Evolutionary conservation across 2,113 vertebrate species (phyloP), one percentile per base, ranked within the genome.

Genomic region (Ailurus styani): DNA sequence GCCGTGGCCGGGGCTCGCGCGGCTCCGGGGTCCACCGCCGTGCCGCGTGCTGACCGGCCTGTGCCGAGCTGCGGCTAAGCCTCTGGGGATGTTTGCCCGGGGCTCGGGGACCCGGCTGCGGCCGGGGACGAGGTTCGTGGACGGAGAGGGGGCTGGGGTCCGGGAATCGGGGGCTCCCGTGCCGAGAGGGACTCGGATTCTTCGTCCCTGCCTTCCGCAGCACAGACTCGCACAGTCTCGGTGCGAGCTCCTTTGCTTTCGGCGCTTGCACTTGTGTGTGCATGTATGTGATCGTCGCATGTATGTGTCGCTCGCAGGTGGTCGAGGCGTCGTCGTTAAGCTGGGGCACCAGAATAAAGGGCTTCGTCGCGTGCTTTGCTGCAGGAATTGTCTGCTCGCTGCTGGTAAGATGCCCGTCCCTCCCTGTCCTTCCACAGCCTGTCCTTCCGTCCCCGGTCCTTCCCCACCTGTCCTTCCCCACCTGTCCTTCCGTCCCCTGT

Each of bases 261-360:
- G 55, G 40, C 45, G 42, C 12, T 23, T n/a, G 54, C 25, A 42
- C 45, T 3, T 68, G n/a, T 25, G 3, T 15, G 7, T 47, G 18
- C 17, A 10, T 20, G 12, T 90, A 2, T 57, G 60, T 86, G 29
- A 83, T 23, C n/a, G n/a, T n/a, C n/a, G n/a, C n/a, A n/a, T n/a
- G n/a, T n/a, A n/a, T n/a, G n/a, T n/a, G n/a, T n/a, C n/a, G n/a
- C n/a, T n/a, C n/a, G n/a, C n/a, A 99, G 99, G 98, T 98, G 27
- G 87, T 98, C 2, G 99, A 99, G 12, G 64, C 98, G 0, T 98
- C 98, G 21, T 97, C 99, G 0, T 54, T 99, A 83, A 87, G 98
- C 1, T 99, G 99, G 98, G 96, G 97, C 15, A 99, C 98, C 72
- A 98, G 99, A 20, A 90, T 99, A 79, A 99, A 99, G 94, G 99